Evolutionary conservation across 2,888 invertebrate genomes (phyloP), one percentile per base, ranked within the genome.

Genomic region (Phorcus lineatus): DNA sequence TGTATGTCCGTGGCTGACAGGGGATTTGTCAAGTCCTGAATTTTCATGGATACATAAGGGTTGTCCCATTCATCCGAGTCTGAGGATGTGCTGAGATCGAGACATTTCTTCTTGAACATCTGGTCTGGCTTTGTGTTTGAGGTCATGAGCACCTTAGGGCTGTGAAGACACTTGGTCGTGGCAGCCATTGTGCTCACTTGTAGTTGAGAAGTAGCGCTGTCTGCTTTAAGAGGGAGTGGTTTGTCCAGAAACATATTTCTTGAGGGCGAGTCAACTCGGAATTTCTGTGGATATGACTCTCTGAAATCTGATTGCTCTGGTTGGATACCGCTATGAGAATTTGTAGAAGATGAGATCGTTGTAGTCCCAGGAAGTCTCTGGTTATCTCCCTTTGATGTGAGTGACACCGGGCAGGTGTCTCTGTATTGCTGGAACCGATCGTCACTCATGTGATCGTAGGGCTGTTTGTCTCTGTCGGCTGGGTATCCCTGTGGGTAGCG

Each of bases 1-100:
- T 91, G 89, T 55, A 91, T 85, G 47, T 91, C 89, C 79, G 86
- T 85, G 0, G 90, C 88, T 70, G 89, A 86, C 19, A 90, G 83
- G 1, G 90, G 90, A 67, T 88, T 87, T 31, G 52, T 52, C 22
- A 74, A 24, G 52, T 74, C 52, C 28, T 78, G 47, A 17, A 78
- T 78, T 13, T 78, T 78, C 7, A 70, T 31, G 3, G 85, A 78
- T 47, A 79, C 81, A 24, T 83, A 80, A 67, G 81, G 80, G 28
- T 82, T 80, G 17, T 80, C 70, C 74, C 67, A 57, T 13, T 53
- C 47, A 16, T 79, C 57, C 0, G 79, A 55, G 40, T 79, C 81
- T 17, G 67, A 40, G 0, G 80, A 74, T 16, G 80, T 76, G 77
- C 80, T 79, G 19, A 89, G 85, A 81, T 89, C 87, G 36, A 90